Evolutionary conservation across 1,140 invertebrate species (phyloP), one percentile per base, ranked within the genome.

Genomic region (Antheraea pernyi): DNA sequence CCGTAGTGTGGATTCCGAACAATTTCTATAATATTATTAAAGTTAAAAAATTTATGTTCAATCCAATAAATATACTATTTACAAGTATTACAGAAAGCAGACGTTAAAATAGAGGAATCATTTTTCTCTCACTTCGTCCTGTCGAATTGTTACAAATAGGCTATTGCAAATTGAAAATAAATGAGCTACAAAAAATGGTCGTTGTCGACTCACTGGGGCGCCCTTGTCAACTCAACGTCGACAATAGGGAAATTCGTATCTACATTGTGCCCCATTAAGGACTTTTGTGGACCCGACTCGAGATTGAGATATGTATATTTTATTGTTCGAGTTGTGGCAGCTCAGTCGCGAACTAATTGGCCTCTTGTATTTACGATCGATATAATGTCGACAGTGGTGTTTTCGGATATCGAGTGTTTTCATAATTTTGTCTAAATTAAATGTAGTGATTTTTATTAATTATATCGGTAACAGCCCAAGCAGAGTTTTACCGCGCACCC

Each of bases 131-230:
- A 61, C 22, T 46, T 19, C 22, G 65, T 19, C 13, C 66, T 60
- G 22, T 71, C 66, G 68, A 71, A 71, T 69, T 69, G 71, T 72
- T 70, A 73, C 70, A 71, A 73, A 78, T 74, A 67, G n/a, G 66
- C 67, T 73, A 68, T 73, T 66, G 73, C 73, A 78, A 78, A 78
- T 78, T 76, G 74, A 70, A 76, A 77, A 80, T 74, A 78, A 78
- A 75, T 70, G 74, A 74, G 71, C 42, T 69, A 73, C 73, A 74
- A 75, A 73, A 74, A 75, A 59, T 65, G 66, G 63, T 71, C 59
- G 67, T 36, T 59, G 39, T 68, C 62, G 19, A 65, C 68, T 71
- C 64, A 59, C 67, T 70, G 37, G 22, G 67, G 58, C 48, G 59
- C 73, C 76, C 74, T 71, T 74, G 71, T 75, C 72, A 72, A 70